Evolutionary conservation across 2,113 vertebrate species (phyloP).

Genomic region (Baryphthengus martii): DNA sequence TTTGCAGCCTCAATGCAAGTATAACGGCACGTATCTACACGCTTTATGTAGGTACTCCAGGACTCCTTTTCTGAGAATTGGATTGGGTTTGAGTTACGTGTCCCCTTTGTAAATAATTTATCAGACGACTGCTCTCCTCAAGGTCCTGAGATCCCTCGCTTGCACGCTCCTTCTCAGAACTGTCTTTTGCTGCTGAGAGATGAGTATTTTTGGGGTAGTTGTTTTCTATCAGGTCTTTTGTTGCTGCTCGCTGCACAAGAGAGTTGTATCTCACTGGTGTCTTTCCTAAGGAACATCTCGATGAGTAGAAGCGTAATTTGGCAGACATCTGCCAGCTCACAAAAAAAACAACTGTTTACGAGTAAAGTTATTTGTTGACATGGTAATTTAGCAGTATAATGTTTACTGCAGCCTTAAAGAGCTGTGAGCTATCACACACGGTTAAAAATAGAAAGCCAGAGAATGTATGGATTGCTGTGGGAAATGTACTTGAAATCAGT

Average conservation of each 20-base stretch:
- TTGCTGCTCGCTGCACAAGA: background rate
- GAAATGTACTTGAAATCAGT: constrained; percentile 13
- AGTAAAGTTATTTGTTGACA: constrained; percentile 50
- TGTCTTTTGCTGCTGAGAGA: constrained; percentile 16
- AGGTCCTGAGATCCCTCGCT: background rate
- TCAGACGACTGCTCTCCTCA: background rate
- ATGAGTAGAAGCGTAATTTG: background rate
- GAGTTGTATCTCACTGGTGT: background rate
- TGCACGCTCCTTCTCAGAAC: background rate
- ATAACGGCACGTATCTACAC: accelerated
- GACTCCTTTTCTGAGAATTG: background rate
- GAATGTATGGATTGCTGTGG: constrained; percentile 14
- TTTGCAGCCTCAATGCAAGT: background rate
- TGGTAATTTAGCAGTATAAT: constrained; percentile 43
- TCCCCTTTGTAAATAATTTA: background rate
- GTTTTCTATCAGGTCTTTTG: constrained; percentile 32
- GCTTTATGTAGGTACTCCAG: accelerated
- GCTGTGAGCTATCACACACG: background rate
- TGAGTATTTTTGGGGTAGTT: constrained; percentile 40
- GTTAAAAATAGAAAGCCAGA: constrained; percentile 11
- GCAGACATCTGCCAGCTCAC: constrained; percentile 23
- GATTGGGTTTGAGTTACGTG: background rate
- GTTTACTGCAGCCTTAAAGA: background rate
- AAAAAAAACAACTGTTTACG: constrained; percentile 38
- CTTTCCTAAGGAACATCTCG: constrained; percentile 2